Evolutionary conservation across 2,888 invertebrate genomes (phyloP), one percentile per base, ranked within the genome.

Genomic region (Andrena bicolor): DNA sequence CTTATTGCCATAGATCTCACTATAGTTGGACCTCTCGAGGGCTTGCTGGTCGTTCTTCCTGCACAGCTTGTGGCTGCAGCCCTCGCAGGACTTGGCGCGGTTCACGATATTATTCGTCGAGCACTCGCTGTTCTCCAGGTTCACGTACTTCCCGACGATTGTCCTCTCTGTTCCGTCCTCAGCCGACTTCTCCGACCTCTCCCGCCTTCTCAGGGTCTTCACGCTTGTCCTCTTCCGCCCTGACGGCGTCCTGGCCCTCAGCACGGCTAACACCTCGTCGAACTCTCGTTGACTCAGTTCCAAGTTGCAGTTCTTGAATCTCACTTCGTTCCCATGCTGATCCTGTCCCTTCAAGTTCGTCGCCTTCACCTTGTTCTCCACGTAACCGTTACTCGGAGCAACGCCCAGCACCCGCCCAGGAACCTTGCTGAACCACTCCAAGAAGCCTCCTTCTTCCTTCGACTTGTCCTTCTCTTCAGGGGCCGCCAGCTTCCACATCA

Each of bases 271-370:
- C 1, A 94, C 94, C 85, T 94, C 94, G 75, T 93, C 92, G 78
- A 94, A 93, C 78, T 94, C 94, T 1, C 93, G 91, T 49, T 92
- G 93, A 80, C 93, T 94, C 56, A 94, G 89, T 76, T 94, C 94
- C 70, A 94, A 86, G 80, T 94, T 94, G 74, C 94, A 92, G 71
- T 94, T 94, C 63, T 92, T 93, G 6, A 89, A 84, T 70, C 89
- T 91, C 28, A 90, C 83, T 61, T 90, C 90, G 35, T 83, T 88
- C 2, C 66, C 85, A 35, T 73, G 69, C 0, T 81, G 72, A 5
- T 88, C 88, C 28, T 87, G 87, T 13, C 76, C 71, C 26, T 83
- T 82, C 71, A 75, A 7, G n/a, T 61, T 80, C 76, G 82, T 80
- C 4, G 70, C 66, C 20, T 80, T 88, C 20, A 75, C 81, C 53